These are phyloP conservation scores for Tetrao urogallus DNA, from an alignment of 2,113 vertebrate species.

Conservation along the genomic window DNA sequence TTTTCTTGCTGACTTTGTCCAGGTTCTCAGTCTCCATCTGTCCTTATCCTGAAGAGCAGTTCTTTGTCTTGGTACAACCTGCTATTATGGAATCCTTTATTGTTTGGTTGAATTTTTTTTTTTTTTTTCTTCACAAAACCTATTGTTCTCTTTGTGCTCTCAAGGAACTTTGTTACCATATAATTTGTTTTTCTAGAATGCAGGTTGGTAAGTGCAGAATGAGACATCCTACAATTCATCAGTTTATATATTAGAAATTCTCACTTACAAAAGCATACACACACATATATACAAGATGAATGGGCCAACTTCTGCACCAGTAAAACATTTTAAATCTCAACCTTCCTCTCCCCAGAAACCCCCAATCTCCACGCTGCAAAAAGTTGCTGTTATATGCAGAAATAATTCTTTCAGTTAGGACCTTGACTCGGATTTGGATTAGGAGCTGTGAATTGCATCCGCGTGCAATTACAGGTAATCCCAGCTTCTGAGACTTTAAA, in stretches of 20 bases:
- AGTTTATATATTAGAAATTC: neutral
- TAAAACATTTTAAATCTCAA: neutral
- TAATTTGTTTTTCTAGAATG: neutral
- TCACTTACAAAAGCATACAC: neutral
- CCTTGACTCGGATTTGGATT: neutral
- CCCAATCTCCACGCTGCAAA: neutral
- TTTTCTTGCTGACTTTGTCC: neutral
- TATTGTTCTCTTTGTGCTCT: neutral
- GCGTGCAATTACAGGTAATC: neutral
- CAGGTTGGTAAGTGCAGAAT: neutral
- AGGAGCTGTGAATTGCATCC: neutral
- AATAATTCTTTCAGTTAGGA: neutral
- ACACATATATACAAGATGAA: neutral
- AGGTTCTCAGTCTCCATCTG: neutral
- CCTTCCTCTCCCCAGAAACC: neutral
- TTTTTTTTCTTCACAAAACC: neutral
- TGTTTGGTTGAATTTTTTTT: neutral
- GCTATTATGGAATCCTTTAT: neutral
- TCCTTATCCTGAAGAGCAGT: neutral
- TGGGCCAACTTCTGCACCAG: neutral
- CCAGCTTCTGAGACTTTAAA: neutral
- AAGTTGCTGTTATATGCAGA: neutral
- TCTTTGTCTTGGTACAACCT: neutral
- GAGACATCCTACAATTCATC: neutral
- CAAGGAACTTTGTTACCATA: neutral